phyloP scores from a whole-genome alignment of 2,113 vertebrate species.

The Nothocercus nigrocapillus region DNA sequence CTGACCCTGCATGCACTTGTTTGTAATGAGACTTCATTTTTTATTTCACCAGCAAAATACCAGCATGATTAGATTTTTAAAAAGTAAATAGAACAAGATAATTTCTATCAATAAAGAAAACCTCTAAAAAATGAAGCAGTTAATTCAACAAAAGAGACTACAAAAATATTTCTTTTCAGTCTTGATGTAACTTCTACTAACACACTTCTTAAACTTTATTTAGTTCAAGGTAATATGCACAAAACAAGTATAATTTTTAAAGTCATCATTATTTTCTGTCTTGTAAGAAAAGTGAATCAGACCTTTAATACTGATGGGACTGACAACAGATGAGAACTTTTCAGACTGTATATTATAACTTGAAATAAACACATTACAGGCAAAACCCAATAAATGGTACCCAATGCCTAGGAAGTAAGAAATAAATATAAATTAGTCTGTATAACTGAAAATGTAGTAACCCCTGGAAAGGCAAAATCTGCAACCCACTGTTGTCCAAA shows the following conservation, averaged over 20 bases:
- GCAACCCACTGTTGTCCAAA: not conserved
- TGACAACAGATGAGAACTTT: not conserved
- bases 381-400: not conserved
- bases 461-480: not conserved
- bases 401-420: not conserved
- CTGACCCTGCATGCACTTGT: constrained; percentile 4
- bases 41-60: constrained; percentile 2
- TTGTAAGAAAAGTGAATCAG: not conserved
- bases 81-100: not conserved
- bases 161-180: not conserved
- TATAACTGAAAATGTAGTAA: not conserved
- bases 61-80: constrained; percentile 43
- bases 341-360: not conserved
- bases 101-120: constrained; percentile 4
- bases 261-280: not conserved
- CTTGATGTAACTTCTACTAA: not conserved
- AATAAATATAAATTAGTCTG: not conserved
- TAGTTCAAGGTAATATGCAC: not conserved
- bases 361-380: not conserved
- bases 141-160: not conserved
- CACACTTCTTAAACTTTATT: not conserved
- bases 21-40: constrained; percentile 56
- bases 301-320: not conserved
- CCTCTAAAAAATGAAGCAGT: not conserved
- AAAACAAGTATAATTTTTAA: not conserved